These are phyloP conservation scores for Podiceps cristatus DNA, from an alignment of 2,113 vertebrate species.

Conservation along the genomic window DNA sequence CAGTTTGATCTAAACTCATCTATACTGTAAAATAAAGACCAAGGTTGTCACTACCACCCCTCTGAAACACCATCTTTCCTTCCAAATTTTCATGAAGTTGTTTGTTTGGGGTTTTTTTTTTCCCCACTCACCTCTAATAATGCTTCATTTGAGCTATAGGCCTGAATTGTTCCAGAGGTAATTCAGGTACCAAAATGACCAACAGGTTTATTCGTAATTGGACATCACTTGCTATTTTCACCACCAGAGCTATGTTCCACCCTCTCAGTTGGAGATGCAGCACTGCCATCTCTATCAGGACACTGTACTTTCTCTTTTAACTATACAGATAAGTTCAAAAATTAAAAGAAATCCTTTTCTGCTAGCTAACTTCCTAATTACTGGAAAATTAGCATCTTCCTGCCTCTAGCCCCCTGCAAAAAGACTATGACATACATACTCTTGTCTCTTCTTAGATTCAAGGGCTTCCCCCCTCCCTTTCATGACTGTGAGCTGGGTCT, in stretches of 20 bases:
- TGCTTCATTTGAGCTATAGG: background rate
- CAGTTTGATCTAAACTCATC: background rate
- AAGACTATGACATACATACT: background rate
- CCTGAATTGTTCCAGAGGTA: background rate
- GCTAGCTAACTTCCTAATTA: background rate
- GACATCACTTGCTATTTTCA: background rate
- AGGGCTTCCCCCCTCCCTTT: background rate
- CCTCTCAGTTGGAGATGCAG: accelerated
- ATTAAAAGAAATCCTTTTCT: background rate
- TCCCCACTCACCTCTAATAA: background rate
- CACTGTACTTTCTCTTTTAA: background rate
- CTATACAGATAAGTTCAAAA: background rate
- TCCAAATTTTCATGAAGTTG: background rate
- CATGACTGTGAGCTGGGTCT: background rate
- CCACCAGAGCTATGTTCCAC: background rate
- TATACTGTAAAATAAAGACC: background rate
- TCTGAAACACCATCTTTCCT: background rate
- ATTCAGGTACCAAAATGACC: background rate
- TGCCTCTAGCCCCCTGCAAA: background rate
- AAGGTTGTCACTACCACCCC: background rate
- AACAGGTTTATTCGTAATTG: background rate
- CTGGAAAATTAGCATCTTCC: background rate
- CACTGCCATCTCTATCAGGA: background rate
- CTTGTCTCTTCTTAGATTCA: background rate
- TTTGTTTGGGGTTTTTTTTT: no score